Percentiles rank a stretch among this genome's conserved stretches.
phyloP scores from a whole-genome alignment of 2,888 invertebrate genomes.

The Argyra leucocephala region DNA sequence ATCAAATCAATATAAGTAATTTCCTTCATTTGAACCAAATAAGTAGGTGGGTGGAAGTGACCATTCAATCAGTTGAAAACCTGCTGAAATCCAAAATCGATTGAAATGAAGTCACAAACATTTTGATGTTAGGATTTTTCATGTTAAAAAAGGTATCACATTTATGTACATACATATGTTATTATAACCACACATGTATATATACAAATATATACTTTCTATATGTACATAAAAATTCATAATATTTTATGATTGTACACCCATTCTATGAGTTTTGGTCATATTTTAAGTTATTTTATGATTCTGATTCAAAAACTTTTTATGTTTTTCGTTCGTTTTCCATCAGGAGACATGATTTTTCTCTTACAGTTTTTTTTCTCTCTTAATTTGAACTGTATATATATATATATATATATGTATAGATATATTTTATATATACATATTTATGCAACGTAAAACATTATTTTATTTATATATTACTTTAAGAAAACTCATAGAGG shows the following conservation, averaged over 20 bases:
- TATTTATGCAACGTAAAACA: not conserved
- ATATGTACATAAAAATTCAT: not conserved
- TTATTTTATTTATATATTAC: not conserved
- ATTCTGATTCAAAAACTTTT: not conserved
- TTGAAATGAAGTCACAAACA: too few relatives aligned
- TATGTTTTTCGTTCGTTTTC: not conserved
- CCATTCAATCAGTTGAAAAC: too few relatives aligned
- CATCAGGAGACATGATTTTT: not conserved
- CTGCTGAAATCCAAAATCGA: too few relatives aligned
- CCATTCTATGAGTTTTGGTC: constrained; percentile 4
- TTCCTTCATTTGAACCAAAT: too few relatives aligned
- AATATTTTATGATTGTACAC: constrained; percentile 1
- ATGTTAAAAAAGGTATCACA: too few relatives aligned
- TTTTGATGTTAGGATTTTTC: too few relatives aligned
- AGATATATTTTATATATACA: not conserved
- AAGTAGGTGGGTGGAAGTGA: too few relatives aligned
- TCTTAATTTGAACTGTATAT: not conserved
- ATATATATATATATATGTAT: not conserved
- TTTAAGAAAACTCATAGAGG: not conserved
- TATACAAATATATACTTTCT: not conserved
- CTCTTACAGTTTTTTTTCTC: not conserved
- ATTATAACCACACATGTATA: too few relatives aligned
- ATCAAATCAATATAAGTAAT: too few relatives aligned
- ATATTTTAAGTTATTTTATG: not conserved
- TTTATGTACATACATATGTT: too few relatives aligned